Evolutionary conservation across 1,140 invertebrate genomes (phyloP).

Genomic region (Platyura marginata): DNA sequence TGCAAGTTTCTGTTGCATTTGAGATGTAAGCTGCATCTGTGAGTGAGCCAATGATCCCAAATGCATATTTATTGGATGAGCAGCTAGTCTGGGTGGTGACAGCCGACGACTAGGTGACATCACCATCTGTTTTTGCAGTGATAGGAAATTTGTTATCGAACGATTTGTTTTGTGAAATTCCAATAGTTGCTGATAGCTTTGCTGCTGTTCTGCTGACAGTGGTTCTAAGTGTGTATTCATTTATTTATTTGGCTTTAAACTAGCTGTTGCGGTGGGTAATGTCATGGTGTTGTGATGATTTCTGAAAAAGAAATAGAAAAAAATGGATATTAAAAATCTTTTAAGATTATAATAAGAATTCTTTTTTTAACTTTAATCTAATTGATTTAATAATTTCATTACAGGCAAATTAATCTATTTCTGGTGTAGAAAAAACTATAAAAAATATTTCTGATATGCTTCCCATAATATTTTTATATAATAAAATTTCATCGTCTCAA

Average conservation of each 20-base stretch:
- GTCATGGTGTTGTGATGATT: background rate
- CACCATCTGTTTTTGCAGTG: slow-evolving; percentile 22
- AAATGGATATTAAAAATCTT: too few relatives aligned
- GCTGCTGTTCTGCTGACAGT: slow-evolving; percentile 1
- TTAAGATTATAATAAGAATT: too few relatives aligned
- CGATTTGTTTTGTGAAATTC: background rate
- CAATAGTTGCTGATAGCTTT: background rate
- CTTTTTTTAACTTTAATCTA: too few relatives aligned
- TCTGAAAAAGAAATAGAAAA: background rate
- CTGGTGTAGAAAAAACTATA: too few relatives aligned
- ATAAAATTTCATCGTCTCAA: too few relatives aligned
- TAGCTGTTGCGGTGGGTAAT: background rate
- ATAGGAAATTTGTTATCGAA: background rate
- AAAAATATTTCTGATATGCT: too few relatives aligned
- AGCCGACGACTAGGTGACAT: slow-evolving; percentile 46
- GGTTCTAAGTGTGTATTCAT: slow-evolving; percentile 1
- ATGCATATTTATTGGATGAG: slow-evolving; percentile 15
- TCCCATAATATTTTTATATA: too few relatives aligned
- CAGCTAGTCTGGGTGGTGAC: slow-evolving; percentile 29
- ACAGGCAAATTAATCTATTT: too few relatives aligned
- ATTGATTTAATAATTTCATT: too few relatives aligned
- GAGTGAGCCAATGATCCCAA: slow-evolving; percentile 30
- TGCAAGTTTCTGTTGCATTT: slow-evolving; percentile 27
- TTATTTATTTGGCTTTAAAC: background rate
- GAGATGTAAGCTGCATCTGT: slow-evolving; percentile 31